phyloP scores from a whole-genome alignment of 2,888 invertebrate species.

The Aphrophora alni region DNA sequence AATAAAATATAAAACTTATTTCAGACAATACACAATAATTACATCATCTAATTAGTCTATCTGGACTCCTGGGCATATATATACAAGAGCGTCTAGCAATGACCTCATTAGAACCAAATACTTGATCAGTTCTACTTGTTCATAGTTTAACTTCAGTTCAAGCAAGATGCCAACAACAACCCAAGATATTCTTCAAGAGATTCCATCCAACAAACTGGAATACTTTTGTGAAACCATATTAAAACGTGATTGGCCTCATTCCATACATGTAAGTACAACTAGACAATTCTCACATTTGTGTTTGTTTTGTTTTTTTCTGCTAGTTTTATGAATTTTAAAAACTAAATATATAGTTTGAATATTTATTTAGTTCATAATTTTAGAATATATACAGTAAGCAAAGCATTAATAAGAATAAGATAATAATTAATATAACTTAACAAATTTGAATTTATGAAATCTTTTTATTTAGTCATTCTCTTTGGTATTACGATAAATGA shows the following conservation, averaged over 20 bases:
- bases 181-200: constrained; percentile 30
- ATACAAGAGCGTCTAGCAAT: neutral
- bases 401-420: too few relatives aligned
- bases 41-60: neutral
- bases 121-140: neutral
- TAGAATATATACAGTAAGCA: too few relatives aligned
- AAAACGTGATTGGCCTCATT: constrained; percentile 35
- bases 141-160: neutral
- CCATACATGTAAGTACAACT: constrained; percentile 35
- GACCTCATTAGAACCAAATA: neutral
- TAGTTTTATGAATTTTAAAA: too few relatives aligned
- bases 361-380: too few relatives aligned
- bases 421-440: too few relatives aligned
- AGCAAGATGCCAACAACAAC: neutral
- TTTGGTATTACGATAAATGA: too few relatives aligned
- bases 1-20: neutral
- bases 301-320: too few relatives aligned
- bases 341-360: too few relatives aligned
- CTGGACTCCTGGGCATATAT: neutral
- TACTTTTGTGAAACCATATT: constrained; percentile 34
- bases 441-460: too few relatives aligned
- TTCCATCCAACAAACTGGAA: constrained; percentile 15
- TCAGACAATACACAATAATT: neutral
- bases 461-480: too few relatives aligned
- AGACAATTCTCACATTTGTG: too few relatives aligned